These are phyloP conservation scores for Callopanchax toddi DNA, from an alignment of 2,113 vertebrate genomes.

Conservation along the genomic window DNA sequence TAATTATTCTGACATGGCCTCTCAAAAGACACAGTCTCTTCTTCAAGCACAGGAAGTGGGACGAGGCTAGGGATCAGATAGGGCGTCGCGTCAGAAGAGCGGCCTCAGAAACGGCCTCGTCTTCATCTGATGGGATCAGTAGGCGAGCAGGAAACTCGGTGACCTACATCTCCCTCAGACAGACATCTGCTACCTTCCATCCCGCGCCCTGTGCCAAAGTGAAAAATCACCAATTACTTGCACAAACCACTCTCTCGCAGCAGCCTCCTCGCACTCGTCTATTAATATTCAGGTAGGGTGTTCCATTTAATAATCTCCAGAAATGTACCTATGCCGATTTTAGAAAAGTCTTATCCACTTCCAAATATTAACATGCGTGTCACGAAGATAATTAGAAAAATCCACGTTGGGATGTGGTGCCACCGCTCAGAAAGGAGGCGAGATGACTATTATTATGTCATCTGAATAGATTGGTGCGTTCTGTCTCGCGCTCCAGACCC, in stretches of 20 bases:
- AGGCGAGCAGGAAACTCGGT: constrained; percentile 53
- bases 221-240: constrained; percentile 52
- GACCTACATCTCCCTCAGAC: constrained; percentile 70
- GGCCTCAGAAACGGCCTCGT: constrained; percentile 45
- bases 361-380: constrained; percentile 66
- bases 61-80: constrained; percentile 57
- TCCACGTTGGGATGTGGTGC: constrained; percentile 42
- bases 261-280: constrained; percentile 20
- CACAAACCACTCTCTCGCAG: constrained; percentile 47
- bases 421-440: constrained; percentile 41
- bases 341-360: constrained; percentile 43
- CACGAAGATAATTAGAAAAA: constrained; percentile 60
- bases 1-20: constrained; percentile 68
- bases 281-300: constrained; percentile 29
- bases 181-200: constrained; percentile 61
- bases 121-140: constrained; percentile 65
- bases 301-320: constrained; percentile 34
- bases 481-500: constrained; percentile 52
- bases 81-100: constrained; percentile 32
- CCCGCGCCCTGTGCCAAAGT: constrained; percentile 39
- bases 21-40: constrained; percentile 55
- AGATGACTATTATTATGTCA: constrained; percentile 56
- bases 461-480: constrained; percentile 58
- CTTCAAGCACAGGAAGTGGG: constrained; percentile 62
- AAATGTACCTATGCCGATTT: constrained; percentile 36